Evolutionary conservation across 2,113 vertebrate species (phyloP).

Genomic region (Mastomys natalensis): DNA sequence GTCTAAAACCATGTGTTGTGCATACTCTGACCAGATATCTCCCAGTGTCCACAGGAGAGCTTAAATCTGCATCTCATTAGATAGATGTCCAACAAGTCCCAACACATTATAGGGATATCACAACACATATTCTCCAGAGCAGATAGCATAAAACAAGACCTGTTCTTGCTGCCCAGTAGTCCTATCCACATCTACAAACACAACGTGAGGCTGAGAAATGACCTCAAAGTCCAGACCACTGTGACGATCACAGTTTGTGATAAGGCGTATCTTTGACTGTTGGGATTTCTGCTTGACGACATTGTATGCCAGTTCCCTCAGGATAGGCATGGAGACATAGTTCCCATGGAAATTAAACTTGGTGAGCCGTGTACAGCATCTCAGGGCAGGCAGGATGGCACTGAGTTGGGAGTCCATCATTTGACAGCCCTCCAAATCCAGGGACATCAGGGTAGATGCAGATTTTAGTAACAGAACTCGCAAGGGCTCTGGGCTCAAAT

Average conservation of each 20-base stretch:
- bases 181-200: not conserved
- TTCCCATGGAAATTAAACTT: not conserved
- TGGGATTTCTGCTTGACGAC: not conserved
- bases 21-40: not conserved
- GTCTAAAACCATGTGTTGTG: not conserved
- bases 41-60: not conserved
- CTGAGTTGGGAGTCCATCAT: not conserved
- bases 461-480: not conserved
- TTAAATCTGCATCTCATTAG: not conserved
- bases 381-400: not conserved
- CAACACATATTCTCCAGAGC: not conserved
- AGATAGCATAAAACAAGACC: not conserved
- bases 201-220: not conserved
- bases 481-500: not conserved
- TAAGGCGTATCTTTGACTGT: not conserved
- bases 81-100: not conserved
- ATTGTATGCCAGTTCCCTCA: not conserved
- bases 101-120: no score
- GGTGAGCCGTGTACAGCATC: not conserved
- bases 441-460: not conserved
- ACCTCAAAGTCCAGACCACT: not conserved
- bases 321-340: not conserved
- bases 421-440: not conserved
- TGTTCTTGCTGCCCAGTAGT: no score
- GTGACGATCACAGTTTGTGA: not conserved